Conservation (phyloP, 2,888 invertebrate species). For the Eucriotettix oculatus region DNA sequence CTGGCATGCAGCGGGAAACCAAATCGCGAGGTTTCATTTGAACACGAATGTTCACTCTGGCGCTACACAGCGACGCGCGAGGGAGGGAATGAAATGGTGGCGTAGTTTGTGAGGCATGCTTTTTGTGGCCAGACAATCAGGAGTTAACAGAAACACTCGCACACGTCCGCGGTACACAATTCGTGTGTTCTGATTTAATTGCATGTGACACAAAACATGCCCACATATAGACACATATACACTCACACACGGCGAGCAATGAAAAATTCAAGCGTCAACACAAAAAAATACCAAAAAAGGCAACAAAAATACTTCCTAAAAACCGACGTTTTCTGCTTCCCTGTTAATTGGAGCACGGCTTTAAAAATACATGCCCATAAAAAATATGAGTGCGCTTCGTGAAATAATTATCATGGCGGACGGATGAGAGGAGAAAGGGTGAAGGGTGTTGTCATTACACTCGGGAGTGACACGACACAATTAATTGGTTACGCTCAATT, state of each 20-base stretch:
- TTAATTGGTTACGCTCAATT: background rate
- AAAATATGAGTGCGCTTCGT: constrained; percentile 6
- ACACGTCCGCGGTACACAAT: constrained; percentile 3
- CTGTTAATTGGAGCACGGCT: constrained; percentile 9
- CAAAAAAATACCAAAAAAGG: constrained; percentile 4
- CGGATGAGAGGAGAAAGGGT: background rate
- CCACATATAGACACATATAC: constrained; percentile 4
- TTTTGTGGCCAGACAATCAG: constrained; percentile 9
- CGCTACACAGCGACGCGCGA: background rate
- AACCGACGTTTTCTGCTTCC: constrained; percentile 3
- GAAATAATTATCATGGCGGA: constrained; percentile 6
- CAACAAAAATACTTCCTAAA: constrained; percentile 6
- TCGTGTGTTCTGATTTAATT: constrained; percentile 9
- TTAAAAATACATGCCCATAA: constrained; percentile 9
- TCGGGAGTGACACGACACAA: background rate
- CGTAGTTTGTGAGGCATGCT: constrained; percentile 6
- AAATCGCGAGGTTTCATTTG: background rate
- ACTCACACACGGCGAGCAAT: constrained; percentile 2
- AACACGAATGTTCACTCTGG: background rate
- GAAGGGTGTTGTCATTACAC: background rate
- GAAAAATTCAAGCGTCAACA: constrained; percentile 9
- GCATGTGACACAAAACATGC: constrained; percentile 9
- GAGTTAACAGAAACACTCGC: constrained; percentile 6
- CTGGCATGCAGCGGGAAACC: background rate
- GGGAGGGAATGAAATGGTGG: constrained; percentile 5